These are phyloP conservation scores for Ephydatia muelleri DNA, from an alignment of 37 sponge, comb jelly and placozoan genomes.

Conservation along the genomic window DNA sequence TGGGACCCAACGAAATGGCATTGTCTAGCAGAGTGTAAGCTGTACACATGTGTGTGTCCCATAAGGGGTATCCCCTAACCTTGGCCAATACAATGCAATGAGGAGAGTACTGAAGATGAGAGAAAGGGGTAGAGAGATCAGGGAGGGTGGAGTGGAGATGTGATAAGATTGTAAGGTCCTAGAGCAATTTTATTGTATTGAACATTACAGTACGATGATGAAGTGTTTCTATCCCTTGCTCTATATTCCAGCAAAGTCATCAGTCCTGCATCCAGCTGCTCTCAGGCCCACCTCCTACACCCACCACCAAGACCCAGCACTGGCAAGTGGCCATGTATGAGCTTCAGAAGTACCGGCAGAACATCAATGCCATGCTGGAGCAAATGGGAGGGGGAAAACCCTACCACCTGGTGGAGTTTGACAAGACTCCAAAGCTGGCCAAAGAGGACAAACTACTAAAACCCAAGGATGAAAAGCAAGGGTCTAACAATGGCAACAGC, in stretches of 20 bases:
- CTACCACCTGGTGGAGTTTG: background rate
- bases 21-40: constrained; percentile 27
- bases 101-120: constrained; percentile 51
- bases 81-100: constrained; percentile 86
- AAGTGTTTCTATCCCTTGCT: no score
- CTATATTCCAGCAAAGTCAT: no score
- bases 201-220: no score
- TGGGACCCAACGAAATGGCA: constrained; percentile 80
- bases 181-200: no score
- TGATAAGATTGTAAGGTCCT: no score
- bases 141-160: no score
- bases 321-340: constrained; percentile 80
- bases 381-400: constrained; percentile 4
- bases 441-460: background rate
- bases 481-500: background rate
- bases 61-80: constrained; percentile 54
- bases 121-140: no score
- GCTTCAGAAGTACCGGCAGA: constrained; percentile 69
- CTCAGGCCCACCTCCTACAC: constrained; percentile 61
- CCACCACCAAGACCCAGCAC: constrained; percentile 71
- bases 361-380: constrained; percentile 65
- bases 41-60: no score
- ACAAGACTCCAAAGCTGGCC: background rate
- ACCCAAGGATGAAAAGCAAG: background rate
- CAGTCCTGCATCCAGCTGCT: constrained; percentile 42